These are phyloP conservation scores for Troides oblongomaculatus DNA, from an alignment of 2,888 invertebrate species.

Conservation along the genomic window DNA sequence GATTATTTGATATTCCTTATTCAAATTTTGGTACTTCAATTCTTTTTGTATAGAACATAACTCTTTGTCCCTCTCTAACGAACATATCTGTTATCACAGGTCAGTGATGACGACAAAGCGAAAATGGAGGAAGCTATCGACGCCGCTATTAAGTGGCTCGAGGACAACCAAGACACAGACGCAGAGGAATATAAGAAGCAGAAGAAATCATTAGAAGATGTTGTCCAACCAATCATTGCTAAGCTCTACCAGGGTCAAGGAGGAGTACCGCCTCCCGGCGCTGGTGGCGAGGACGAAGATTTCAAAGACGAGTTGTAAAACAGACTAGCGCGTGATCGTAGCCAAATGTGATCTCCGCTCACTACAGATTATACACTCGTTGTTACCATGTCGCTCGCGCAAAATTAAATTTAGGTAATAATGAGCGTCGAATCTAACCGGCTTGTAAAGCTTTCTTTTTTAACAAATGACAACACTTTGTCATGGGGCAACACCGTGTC, in stretches of 20 bases:
- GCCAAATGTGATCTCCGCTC: slow-evolving; percentile 69
- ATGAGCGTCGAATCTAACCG: slow-evolving; percentile 1
- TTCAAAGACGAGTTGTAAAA: slow-evolving; percentile 92
- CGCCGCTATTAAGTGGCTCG: slow-evolving; percentile 98
- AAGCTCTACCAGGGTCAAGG: slow-evolving; percentile 96
- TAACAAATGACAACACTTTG: background rate
- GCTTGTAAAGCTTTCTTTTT: background rate
- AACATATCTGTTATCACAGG: slow-evolving; percentile 37
- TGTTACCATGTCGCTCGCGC: slow-evolving; percentile 7
- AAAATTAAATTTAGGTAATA: slow-evolving; percentile 5
- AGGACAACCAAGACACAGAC: slow-evolving; percentile 95
- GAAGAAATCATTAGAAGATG: slow-evolving; percentile 96
- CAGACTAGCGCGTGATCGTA: slow-evolving; percentile 63
- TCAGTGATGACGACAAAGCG: slow-evolving; percentile 92
- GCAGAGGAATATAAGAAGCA: slow-evolving; percentile 95
- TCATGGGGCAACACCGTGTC: slow-evolving; percentile 26
- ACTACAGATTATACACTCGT: slow-evolving; percentile 45
- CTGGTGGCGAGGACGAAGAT: slow-evolving; percentile 85
- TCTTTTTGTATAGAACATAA: background rate
- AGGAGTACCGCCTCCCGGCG: slow-evolving; percentile 86
- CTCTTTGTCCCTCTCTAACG: background rate
- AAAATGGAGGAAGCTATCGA: slow-evolving; percentile 98
- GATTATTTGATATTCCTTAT: too few species aligned
- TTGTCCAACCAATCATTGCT: slow-evolving; percentile 98
- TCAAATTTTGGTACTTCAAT: background rate